Base-by-base conservation (phyloP, 2,797 vertebrate genomes). In the Lates japonicus region DNA sequence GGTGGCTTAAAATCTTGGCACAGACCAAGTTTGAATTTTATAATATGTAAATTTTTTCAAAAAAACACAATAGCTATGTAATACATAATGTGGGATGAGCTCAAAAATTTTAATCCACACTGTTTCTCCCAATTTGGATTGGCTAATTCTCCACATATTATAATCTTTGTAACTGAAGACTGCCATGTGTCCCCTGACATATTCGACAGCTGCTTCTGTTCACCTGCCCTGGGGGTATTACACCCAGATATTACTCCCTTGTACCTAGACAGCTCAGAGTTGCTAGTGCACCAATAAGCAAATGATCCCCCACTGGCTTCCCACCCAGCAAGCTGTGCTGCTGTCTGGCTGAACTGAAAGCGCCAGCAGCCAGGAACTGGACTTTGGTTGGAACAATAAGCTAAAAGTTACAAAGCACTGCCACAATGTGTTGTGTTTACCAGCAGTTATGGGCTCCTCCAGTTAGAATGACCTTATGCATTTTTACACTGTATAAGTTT, bases 161-260 rank as follows among this genome's bases (percentile, higher is more conserved):
- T 48, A 19, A 48, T 48, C 44, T 16, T 19, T 64, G 51, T 64
- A 3, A 25, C 11, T 74, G 17, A 19, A n/a, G 20, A 49, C 70
- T 13, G 29, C 22, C 39, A 54, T 20, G 49, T 60, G 62, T 49
- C 25, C 55, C 22, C 22, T 66, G 41, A 57, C 29, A 31, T 55
- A 7, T 8, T 63, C 59, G 55, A 68, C 61, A 71, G 55, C 74
- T 84, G 55, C 51, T 61, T 51, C 31, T 61, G 63, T 80, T 76
- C 59, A 66, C 35, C 70, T 71, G 69, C 55, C 54, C 65, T 33
- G 10, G 25, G 54, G 51, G 52, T 0, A 4, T 51, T 62, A 37
- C 55, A 70, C 41, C 14, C 54, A 66, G 31, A 66, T 44, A 12
- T 33, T 19, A 25, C 39, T 12, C 12, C 10, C 25, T 41, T 33